Evolutionary conservation across 2,113 vertebrate genomes (phyloP), one percentile per base, ranked within the genome.

Genomic region (Ceyx melanurus): DNA sequence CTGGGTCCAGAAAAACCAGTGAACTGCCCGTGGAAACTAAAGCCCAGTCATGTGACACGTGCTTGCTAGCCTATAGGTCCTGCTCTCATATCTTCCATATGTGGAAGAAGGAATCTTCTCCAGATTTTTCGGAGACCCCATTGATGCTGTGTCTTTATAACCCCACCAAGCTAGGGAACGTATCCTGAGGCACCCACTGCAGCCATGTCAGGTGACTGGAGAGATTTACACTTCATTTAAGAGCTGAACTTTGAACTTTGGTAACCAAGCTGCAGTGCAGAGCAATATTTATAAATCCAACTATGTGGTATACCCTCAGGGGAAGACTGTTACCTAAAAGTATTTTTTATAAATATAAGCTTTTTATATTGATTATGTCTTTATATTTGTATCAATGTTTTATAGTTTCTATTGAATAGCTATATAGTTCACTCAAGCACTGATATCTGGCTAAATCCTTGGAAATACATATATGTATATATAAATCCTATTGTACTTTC

Each of bases 41-140:
- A 96, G 93, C 33, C 97, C 97, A 88, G 94, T 98, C 98, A 86
- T 57, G 11, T 92, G 97, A 95, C 97, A 97, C 45, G 12, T 22
- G 81, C 87, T 94, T 46, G 29, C 93, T 95, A 86, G 65, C 97
- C 96, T 95, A 53, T 96, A 96, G 96, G 95, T 98, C 98, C 97
- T 97, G 96, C 97, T 98, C 97, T 98, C 97, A 77, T 98, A 98
- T 99, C 99, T 99, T 99, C 98, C 99, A 99, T 99, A 99, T 99
- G 98, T 99, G 99, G 99, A 99, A 99, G 98, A 99, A 98, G 97
- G 97, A 99, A 98, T 98, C 98, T 99, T 98, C 99, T 99, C 99
- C 99, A 98, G 98, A 99, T 99, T 99, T 99, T 99, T 98, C 96
- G 99, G 99, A 99, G 99, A 97, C 98, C 97, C 81, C 95, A 72